A percentile compares a stretch with the other conserved stretches of the same genome.
Conservation (phyloP, 2,113 vertebrate genomes). For the Phyllostomus hastatus region DNA sequence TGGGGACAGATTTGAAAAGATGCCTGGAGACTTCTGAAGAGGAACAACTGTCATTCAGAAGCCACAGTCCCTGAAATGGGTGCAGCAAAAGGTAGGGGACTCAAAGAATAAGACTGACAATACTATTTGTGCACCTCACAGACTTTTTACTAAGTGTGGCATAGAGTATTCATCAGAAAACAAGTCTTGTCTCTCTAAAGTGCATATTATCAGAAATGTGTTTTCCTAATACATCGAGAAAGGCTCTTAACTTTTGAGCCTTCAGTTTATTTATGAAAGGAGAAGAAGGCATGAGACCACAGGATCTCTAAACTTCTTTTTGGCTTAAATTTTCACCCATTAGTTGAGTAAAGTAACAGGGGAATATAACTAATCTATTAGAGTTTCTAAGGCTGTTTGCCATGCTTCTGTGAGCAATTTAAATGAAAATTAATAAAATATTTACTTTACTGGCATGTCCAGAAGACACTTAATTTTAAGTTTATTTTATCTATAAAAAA, state of each 20-base stretch:
- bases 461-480: background rate
- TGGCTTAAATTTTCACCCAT: background rate
- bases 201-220: background rate
- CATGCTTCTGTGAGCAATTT: background rate
- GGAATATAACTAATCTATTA: background rate
- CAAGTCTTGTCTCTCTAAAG: background rate
- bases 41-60: background rate
- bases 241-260: background rate
- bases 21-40: background rate
- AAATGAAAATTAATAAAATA: conserved; percentile 38
- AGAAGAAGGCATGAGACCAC: background rate
- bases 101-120: background rate
- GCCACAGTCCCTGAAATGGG: too few relatives aligned
- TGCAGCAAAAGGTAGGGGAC: background rate
- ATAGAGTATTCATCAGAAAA: background rate
- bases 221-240: background rate
- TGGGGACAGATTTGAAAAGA: background rate
- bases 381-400: background rate
- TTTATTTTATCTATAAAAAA: background rate
- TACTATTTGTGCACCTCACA: background rate
- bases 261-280: background rate
- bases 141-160: fast-evolving
- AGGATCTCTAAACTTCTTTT: background rate
- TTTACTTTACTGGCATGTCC: background rate
- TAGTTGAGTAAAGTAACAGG: background rate